Evolutionary conservation across 1,140 invertebrate species (phyloP).

Genomic region (Cryptotermes secundus): DNA sequence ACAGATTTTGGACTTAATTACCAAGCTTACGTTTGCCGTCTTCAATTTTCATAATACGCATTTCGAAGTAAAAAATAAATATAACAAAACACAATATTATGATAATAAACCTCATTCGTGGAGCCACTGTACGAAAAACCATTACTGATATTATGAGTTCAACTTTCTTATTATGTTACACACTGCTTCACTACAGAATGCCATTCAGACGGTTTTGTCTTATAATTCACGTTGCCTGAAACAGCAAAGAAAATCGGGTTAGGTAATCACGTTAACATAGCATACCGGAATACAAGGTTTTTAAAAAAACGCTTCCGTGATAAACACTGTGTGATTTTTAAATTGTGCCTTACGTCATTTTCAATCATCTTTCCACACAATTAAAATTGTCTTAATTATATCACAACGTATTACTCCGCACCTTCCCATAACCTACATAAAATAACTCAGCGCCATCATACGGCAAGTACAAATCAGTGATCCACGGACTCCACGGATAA

Average conservation of each 20-base stretch:
- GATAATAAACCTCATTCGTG: conserved; percentile 19
- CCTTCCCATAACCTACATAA: no score
- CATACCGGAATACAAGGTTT: no score
- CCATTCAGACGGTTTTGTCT: neutral
- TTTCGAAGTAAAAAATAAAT: conserved; percentile 29
- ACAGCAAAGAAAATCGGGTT: neutral
- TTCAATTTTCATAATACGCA: conserved; percentile 27
- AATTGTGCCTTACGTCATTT: no score
- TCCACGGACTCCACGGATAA: no score
- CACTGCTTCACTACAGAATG: neutral
- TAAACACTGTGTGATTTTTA: no score
- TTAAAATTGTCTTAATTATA: no score
- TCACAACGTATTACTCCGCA: no score
- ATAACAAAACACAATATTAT: neutral
- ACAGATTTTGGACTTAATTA: neutral
- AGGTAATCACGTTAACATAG: no score
- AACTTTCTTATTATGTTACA: neutral
- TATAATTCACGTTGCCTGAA: neutral
- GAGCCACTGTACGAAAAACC: neutral
- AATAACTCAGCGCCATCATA: no score
- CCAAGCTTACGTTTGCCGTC: conserved; percentile 27
- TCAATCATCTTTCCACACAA: no score
- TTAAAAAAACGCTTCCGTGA: no score
- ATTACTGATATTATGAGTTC: neutral
- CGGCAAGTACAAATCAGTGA: no score